Evolutionary conservation across 2,113 vertebrate genomes (phyloP), one percentile per base, ranked within the genome.

Genomic region (Misgurnus anguillicaudatus): DNA sequence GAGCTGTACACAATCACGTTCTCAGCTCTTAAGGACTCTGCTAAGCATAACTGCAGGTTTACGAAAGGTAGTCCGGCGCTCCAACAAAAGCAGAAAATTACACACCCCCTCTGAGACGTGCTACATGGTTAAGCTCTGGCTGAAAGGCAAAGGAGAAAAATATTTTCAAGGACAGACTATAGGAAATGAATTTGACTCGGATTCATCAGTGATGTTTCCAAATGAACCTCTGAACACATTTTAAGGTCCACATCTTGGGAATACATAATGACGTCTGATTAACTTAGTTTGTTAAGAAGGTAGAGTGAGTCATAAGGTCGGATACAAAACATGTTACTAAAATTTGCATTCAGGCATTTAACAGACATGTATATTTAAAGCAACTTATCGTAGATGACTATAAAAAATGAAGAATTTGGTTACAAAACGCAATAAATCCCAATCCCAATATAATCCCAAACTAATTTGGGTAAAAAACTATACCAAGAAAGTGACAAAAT

Each of bases 161-260:
- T 0, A 16, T 45, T 68, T 62, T 57, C 77, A 31, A 63, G 76
- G 76, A 9, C 55, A 51, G 51, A 51, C 14, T 4, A 39, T 17
- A 38, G 55, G 39, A 60, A 42, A 58, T 5, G 9, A 57, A 42
- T 19, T 21, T 17, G 9, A 58, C 36, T 41, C 36, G 14, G 47
- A 62, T 45, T 10, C n/a, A 41, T 53, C 55, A 47, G 47, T 51
- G 6, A 16, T 63, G 65, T 68, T 78, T 78, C 60, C 58, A 72
- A 10, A 64, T 57, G 10, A 77, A 9, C 51, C 21, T 31, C 14
- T 21, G n/a, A 66, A 9, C 1, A 61, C 3, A 24, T 39, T 31
- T 7, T 31, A 55, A n/a, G n/a, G n/a, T n/a, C n/a, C 48, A 11
- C 24, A 3, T 51, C 3, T 38, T 70, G n/a, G n/a, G n/a, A 16